Conservation (phyloP, 2,113 vertebrate species). For the Tyto alba region DNA sequence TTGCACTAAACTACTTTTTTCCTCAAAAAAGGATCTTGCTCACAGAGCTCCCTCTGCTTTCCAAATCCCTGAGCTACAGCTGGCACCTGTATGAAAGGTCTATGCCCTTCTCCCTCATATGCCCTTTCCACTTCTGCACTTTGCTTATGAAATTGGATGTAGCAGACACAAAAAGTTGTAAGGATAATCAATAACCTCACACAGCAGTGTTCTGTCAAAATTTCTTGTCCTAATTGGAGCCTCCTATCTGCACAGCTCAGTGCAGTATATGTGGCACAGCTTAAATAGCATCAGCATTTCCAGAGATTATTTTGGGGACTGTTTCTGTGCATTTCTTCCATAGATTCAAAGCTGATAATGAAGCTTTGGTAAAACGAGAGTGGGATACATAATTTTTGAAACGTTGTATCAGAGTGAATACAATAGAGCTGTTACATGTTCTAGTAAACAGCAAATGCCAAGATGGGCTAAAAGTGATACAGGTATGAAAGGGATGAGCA, state of each 20-base stretch:
- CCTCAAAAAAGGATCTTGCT: not conserved
- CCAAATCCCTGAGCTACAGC: slow-evolving; percentile 20
- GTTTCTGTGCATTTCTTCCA: not conserved
- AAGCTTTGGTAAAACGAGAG: not conserved
- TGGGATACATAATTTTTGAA: not conserved
- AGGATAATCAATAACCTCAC: not conserved
- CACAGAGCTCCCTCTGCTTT: slow-evolving; percentile 62
- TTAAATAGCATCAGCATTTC: not conserved
- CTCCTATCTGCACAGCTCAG: not conserved
- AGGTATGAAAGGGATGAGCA: not conserved
- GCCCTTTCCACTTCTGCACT: not conserved
- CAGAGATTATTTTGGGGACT: not conserved
- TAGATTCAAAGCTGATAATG: not conserved
- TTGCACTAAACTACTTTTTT: not conserved
- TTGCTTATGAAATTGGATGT: not conserved
- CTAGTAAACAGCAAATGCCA: not conserved
- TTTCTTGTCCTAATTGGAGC: not conserved
- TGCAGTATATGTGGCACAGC: not conserved
- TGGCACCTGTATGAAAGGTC: not conserved
- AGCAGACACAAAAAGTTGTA: not conserved
- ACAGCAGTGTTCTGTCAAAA: not conserved
- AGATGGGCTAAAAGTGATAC: not conserved
- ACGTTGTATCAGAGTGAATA: not conserved
- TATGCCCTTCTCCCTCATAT: not conserved
- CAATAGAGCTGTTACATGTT: not conserved